A percentile compares a stretch with the other conserved stretches of the same genome.
Evolutionary conservation across 2,113 vertebrate genomes (phyloP).

Genomic region (Erythrocercus mccallii): DNA sequence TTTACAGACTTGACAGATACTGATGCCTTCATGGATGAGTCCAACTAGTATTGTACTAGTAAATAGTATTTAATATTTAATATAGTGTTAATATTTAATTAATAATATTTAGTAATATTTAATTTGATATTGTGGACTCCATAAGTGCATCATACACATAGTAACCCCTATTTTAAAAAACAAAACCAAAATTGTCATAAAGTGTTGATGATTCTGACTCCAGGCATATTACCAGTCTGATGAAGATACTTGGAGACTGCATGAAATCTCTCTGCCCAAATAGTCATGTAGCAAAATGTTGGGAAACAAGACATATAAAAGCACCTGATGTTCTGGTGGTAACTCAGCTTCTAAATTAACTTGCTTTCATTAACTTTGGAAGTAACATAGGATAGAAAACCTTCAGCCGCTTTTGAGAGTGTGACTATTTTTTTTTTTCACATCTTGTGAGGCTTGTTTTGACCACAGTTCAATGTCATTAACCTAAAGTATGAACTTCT

Average conservation of each 20-base stretch:
- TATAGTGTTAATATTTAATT: background rate
- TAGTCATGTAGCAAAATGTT: rapidly evolving
- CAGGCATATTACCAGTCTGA: background rate
- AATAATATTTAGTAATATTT: background rate
- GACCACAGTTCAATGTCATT: background rate
- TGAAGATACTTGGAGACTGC: background rate
- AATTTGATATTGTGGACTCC: background rate
- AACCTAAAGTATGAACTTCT: background rate
- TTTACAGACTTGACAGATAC: background rate
- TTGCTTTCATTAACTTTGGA: background rate
- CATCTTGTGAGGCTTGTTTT: background rate
- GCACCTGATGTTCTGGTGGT: background rate
- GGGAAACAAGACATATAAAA: background rate
- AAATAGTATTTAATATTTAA: background rate
- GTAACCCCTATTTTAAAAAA: background rate
- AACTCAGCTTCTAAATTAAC: background rate
- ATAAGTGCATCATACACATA: background rate
- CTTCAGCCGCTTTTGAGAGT: background rate
- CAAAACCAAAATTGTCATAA: background rate
- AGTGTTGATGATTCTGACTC: background rate
- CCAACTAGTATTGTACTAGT: background rate
- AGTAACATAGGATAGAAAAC: background rate
- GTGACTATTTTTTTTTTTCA: background rate
- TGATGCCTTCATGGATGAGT: background rate
- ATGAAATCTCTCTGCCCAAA: background rate